Conservation (phyloP, 30 jellyfish, hydroid and myxozoan genomes). For the Morbakka virulenta region DNA sequence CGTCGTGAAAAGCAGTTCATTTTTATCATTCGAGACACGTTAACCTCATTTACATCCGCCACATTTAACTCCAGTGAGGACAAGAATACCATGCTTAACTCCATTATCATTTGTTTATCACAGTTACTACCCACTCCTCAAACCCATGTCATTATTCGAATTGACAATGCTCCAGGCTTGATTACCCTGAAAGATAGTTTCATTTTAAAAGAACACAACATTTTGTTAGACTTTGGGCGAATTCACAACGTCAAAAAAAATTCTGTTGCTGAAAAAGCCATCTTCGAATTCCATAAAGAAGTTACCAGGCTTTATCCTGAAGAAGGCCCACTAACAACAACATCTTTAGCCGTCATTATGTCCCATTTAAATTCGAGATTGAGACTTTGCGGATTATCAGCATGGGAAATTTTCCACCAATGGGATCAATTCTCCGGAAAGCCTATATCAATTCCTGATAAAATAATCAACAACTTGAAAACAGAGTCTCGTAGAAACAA, state of each 20-base stretch:
- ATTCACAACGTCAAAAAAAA: conserved; percentile 26
- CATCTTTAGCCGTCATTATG: conserved; percentile 14
- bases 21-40: conserved; percentile 30
- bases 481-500: no score
- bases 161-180: conserved; percentile 54
- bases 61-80: no score
- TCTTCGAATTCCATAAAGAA: conserved; percentile 12
- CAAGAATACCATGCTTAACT: conserved; percentile 16
- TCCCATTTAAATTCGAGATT: conserved; percentile 29
- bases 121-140: neutral
- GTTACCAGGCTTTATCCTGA: no score
- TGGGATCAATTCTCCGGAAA: conserved; percentile 51
- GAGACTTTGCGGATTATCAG: no score
- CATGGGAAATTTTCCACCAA: no score
- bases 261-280: conserved; percentile 53
- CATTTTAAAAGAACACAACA: neutral
- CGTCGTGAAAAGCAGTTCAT: conserved; percentile 23
- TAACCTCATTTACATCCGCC: conserved; percentile 13
- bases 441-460: no score
- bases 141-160: conserved; percentile 15
- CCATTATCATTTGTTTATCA: neutral
- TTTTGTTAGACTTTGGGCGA: conserved; percentile 33
- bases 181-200: neutral
- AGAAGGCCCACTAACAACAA: neutral
- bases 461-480: no score